Evolutionary conservation across 2,888 invertebrate genomes (phyloP).

Genomic region (Drosophila acutilabella): DNA sequence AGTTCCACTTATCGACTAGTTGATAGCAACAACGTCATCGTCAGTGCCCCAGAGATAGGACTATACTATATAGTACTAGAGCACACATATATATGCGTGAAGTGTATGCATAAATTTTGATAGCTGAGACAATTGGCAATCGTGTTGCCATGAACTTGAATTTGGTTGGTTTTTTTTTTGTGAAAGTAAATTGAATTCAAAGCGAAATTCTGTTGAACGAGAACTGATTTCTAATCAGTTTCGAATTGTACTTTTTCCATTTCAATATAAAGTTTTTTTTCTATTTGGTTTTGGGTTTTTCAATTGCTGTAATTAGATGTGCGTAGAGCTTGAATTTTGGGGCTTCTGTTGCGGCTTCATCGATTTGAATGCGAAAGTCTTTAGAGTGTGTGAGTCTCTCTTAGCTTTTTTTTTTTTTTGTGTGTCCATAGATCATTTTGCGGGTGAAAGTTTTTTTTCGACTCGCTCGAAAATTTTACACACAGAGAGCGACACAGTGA

Average conservation of each 20-base stretch:
- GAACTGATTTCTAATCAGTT: slow-evolving; percentile 76
- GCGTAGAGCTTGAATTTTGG: slow-evolving; percentile 34
- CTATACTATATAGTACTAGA: background rate
- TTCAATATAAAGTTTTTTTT: background rate
- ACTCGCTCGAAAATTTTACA: slow-evolving; percentile 51
- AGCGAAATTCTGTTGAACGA: slow-evolving; percentile 43
- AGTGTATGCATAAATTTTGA: slow-evolving; percentile 16
- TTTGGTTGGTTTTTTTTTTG: slow-evolving; percentile 44
- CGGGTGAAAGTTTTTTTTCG: slow-evolving; percentile 74
- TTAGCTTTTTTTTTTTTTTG: slow-evolving; percentile 21
- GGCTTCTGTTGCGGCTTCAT: slow-evolving; percentile 38
- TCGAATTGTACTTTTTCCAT: background rate
- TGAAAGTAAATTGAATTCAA: slow-evolving; percentile 59
- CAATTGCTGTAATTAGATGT: slow-evolving; percentile 45
- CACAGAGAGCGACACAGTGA: background rate
- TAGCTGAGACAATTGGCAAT: slow-evolving; percentile 32
- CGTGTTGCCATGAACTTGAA: slow-evolving; percentile 72
- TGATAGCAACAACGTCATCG: slow-evolving; percentile 47
- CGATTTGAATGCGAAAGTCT: slow-evolving; percentile 64
- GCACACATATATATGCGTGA: background rate
- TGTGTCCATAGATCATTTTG: slow-evolving; percentile 71
- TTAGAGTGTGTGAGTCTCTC: slow-evolving; percentile 36
- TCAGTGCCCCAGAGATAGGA: background rate
- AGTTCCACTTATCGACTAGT: slow-evolving; percentile 41
- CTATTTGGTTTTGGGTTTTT: slow-evolving; percentile 6